phyloP scores from a whole-genome alignment of 1,140 invertebrate species.

The Heliothis subflexa region DNA sequence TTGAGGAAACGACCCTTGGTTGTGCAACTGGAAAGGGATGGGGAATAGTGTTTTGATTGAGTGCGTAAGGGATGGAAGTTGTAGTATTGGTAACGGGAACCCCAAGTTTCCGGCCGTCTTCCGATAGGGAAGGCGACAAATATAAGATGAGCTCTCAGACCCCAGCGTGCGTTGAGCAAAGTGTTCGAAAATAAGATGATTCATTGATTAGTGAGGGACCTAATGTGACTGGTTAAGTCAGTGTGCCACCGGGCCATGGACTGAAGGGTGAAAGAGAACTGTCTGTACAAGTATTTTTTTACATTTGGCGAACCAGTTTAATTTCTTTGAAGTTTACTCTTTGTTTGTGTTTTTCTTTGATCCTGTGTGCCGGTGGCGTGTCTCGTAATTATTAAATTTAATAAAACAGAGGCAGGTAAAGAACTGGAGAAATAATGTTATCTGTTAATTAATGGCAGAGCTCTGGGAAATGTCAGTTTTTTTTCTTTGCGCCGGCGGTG shows the following conservation, averaged over 20 bases:
- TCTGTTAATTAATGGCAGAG: not conserved
- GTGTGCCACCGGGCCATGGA: slow-evolving; percentile 67
- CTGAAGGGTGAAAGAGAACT: slow-evolving; percentile 47
- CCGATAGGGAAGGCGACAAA: slow-evolving; percentile 59
- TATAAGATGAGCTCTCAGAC: slow-evolving; percentile 37
- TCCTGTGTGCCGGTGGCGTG: not conserved
- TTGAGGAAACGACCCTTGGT: slow-evolving; percentile 52
- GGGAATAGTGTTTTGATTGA: slow-evolving; percentile 9
- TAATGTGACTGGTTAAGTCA: slow-evolving; percentile 50
- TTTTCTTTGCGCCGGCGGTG: not conserved
- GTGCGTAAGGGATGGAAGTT: slow-evolving; percentile 60
- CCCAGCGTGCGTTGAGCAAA: not conserved
- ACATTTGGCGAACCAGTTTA: slow-evolving; percentile 31
- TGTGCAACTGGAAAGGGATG: slow-evolving; percentile 70
- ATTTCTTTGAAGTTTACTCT: slow-evolving; percentile 26
- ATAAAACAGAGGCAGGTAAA: not conserved
- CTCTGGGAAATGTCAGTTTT: not conserved
- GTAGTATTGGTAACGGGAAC: slow-evolving; percentile 66
- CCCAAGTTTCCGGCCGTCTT: slow-evolving; percentile 71
- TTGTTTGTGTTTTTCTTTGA: slow-evolving; percentile 3
- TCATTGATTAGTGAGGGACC: slow-evolving; percentile 40
- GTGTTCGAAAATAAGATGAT: slow-evolving; percentile 5
- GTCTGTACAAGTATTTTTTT: slow-evolving; percentile 18
- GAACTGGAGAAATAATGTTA: not conserved
- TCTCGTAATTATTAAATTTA: slow-evolving; percentile 2